phyloP scores from a whole-genome alignment of 2,113 vertebrate genomes.

The Microtus pennsylvanicus region DNA sequence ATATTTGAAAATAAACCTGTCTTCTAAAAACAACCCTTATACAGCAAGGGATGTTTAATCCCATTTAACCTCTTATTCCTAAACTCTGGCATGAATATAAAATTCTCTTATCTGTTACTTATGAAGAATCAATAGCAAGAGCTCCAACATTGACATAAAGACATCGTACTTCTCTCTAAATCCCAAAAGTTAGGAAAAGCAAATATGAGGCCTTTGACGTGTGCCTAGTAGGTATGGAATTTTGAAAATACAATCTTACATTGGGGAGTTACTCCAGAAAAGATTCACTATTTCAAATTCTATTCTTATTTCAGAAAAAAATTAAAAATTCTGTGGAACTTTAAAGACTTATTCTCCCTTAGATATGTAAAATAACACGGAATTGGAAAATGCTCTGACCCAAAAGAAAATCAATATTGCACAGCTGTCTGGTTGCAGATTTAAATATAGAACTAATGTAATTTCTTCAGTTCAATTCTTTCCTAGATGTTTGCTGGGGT shows the following conservation, averaged over 20 bases:
- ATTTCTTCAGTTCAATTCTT: neutral
- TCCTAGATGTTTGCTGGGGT: neutral
- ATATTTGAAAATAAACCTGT: constrained; percentile 43
- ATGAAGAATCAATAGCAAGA: constrained; percentile 54
- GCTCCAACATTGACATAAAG: neutral
- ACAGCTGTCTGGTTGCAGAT: neutral
- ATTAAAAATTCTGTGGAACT: constrained; percentile 23
- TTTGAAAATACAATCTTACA: constrained; percentile 46
- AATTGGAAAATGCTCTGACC: neutral
- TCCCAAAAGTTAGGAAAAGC: neutral
- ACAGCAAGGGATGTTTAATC: neutral
- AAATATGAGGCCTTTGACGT: constrained; percentile 10
- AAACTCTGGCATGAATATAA: neutral
- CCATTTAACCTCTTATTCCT: neutral
- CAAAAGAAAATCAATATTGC: neutral
- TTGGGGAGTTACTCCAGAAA: neutral
- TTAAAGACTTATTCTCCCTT: neutral
- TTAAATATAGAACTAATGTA: neutral
- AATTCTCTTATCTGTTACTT: constrained; percentile 57
- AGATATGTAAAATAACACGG: constrained; percentile 20
- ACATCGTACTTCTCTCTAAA: neutral
- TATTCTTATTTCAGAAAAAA: constrained; percentile 35
- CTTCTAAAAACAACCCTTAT: constrained; percentile 13
- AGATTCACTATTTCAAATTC: neutral
- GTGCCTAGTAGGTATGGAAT: neutral